Conservation (phyloP, 2,888 invertebrate species). For the Harmothoe impar region DNA sequence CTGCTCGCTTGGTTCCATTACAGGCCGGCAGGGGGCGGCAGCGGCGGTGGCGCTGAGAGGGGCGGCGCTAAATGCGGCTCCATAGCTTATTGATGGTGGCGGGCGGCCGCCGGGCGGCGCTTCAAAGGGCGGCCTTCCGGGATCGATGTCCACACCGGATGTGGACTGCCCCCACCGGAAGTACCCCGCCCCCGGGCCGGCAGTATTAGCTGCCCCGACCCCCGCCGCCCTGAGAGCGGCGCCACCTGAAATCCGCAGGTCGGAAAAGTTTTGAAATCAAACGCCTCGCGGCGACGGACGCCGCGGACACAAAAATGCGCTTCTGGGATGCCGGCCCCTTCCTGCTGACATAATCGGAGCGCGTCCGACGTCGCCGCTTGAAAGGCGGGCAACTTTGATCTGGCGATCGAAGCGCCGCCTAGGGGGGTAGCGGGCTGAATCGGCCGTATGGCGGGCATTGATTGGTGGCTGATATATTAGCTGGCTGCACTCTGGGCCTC, state of each 20-base stretch:
- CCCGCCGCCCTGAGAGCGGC: conserved; percentile 38
- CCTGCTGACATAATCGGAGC: background rate
- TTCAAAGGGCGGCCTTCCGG: conserved; percentile 48
- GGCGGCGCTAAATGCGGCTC: conserved; percentile 35
- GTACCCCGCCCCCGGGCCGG: conserved; percentile 1
- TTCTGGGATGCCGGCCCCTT: background rate
- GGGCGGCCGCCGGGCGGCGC: conserved; percentile 6
- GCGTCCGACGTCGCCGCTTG: background rate
- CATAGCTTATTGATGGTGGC: conserved; percentile 57
- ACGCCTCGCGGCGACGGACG: conserved; percentile 43
- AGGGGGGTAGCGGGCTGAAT: background rate
- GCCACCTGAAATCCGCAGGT: conserved; percentile 52
- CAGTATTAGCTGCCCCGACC: conserved; percentile 23
- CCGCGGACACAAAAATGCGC: conserved; percentile 45
- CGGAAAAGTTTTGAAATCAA: conserved; percentile 57
- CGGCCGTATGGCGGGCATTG: conserved; percentile 20
- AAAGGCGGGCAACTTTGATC: conserved; percentile 49
- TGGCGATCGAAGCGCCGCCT: conserved; percentile 48
- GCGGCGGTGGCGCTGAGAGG: background rate
- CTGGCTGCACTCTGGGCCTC: conserved; percentile 45
- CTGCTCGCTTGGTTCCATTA: conserved; percentile 45
- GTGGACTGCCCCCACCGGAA: conserved; percentile 14
- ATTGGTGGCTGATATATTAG: conserved; percentile 49
- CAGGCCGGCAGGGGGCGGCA: background rate
- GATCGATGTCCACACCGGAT: conserved; percentile 17